Conservation (phyloP, 2,113 vertebrate genomes). For the Proterorhinus semilunaris region DNA sequence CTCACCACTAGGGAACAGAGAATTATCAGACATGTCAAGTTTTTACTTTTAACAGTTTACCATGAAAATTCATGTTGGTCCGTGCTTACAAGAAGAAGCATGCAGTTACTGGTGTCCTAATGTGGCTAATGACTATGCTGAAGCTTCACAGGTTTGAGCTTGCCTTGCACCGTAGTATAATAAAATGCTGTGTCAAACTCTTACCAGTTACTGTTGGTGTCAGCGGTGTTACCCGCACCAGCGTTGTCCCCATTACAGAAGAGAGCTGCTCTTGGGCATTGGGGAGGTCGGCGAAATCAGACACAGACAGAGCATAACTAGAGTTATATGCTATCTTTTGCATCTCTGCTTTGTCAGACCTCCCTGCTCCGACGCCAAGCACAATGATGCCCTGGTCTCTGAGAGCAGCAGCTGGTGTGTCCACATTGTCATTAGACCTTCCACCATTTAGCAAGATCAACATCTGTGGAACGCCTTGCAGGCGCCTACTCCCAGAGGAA, state of each 20-base stretch:
- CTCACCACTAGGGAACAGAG: background rate
- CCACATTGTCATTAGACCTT: conserved; percentile 38
- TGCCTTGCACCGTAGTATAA: too few relatives aligned
- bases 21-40: background rate
- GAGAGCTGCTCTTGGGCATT: conserved; percentile 21
- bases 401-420: conserved; percentile 28
- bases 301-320: conserved; percentile 14
- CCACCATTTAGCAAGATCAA: conserved; percentile 51
- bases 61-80: background rate
- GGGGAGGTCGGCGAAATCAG: conserved; percentile 67
- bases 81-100: background rate
- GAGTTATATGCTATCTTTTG: conserved; percentile 24
- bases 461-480: conserved; percentile 76
- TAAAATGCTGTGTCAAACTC: background rate
- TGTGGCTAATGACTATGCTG: background rate
- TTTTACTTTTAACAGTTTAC: background rate
- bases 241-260: background rate
- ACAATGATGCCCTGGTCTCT: conserved; percentile 34
- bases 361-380: conserved; percentile 22
- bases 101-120: background rate
- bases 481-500: conserved; percentile 76
- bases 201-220: conserved; percentile 12
- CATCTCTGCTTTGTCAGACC: conserved; percentile 51
- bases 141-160: too few relatives aligned
- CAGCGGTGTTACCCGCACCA: background rate